Evolutionary conservation across 2,113 vertebrate species (phyloP).

Genomic region (Hemibagrus wyckioides): DNA sequence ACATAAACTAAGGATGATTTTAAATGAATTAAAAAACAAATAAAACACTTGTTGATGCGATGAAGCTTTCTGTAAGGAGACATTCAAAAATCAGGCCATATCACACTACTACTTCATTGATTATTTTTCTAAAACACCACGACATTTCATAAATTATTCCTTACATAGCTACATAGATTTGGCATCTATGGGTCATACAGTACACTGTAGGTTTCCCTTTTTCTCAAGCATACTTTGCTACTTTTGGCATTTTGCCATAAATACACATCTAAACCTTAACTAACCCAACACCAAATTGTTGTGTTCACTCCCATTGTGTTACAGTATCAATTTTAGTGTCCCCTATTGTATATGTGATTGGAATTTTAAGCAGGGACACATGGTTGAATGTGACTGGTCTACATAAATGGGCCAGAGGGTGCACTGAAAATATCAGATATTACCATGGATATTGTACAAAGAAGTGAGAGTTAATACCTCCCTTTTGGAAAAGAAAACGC

Average conservation of each 20-base stretch:
- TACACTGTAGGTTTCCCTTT: neutral
- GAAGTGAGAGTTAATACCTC: constrained; percentile 31
- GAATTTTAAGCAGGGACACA: constrained; percentile 40
- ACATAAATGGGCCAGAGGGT: constrained; percentile 27
- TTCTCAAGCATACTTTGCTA: neutral
- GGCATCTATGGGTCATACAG: neutral
- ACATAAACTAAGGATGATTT: neutral
- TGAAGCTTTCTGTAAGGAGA: neutral
- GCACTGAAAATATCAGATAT: neutral
- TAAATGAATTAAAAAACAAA: neutral
- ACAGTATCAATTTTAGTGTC: constrained; percentile 19
- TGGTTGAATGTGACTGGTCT: neutral
- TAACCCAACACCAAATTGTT: neutral
- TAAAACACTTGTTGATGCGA: neutral
- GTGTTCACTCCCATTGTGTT: neutral
- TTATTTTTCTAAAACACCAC: neutral
- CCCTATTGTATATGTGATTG: neutral
- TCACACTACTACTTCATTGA: neutral
- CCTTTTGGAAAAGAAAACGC: constrained; percentile 34
- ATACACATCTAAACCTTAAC: neutral
- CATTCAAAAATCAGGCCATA: neutral
- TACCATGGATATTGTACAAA: neutral
- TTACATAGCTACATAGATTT: neutral
- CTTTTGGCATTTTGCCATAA: neutral
- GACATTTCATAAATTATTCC: neutral